Percentiles rank a stretch among this genome's conserved stretches.
These are phyloP conservation scores for Salmo trutta DNA, from an alignment of 2,797 vertebrate species.

Conservation along the genomic window DNA sequence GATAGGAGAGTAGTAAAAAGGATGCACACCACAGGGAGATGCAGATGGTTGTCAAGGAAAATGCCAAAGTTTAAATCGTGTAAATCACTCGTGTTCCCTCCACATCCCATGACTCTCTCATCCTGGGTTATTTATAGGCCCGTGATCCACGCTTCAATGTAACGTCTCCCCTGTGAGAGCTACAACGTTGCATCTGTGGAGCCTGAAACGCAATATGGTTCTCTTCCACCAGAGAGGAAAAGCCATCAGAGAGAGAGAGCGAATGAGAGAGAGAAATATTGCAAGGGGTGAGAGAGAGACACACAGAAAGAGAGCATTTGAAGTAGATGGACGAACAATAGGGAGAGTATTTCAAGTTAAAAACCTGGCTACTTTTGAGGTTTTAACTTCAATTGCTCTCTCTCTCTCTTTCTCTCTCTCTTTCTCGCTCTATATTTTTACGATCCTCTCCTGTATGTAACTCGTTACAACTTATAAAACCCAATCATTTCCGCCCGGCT, in stretches of 20 bases:
- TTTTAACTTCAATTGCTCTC: slow-evolving; percentile 33
- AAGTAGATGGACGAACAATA: background rate
- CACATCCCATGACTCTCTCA: background rate
- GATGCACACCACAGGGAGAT: background rate
- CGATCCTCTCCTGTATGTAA: background rate
- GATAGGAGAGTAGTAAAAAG: background rate
- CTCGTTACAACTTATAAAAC: slow-evolving; percentile 19
- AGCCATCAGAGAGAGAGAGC: background rate
- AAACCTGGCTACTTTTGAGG: background rate
- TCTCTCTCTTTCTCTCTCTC: slow-evolving; percentile 1
- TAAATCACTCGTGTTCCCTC: no score
- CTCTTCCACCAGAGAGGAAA: background rate
- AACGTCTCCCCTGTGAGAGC: background rate
- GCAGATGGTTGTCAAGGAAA: background rate
- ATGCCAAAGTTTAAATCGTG: background rate
- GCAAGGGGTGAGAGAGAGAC: background rate
- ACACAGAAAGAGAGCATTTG: background rate
- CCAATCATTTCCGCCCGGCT: slow-evolving; percentile 32
- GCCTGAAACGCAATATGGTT: background rate
- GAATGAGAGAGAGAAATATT: background rate
- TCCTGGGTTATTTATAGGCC: background rate
- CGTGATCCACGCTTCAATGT: background rate
- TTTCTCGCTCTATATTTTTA: background rate
- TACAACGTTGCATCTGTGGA: background rate
- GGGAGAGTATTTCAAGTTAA: slow-evolving; percentile 19